These are phyloP conservation scores for Buathra laborator DNA, from an alignment of 2,888 invertebrate species.

Conservation along the genomic window DNA sequence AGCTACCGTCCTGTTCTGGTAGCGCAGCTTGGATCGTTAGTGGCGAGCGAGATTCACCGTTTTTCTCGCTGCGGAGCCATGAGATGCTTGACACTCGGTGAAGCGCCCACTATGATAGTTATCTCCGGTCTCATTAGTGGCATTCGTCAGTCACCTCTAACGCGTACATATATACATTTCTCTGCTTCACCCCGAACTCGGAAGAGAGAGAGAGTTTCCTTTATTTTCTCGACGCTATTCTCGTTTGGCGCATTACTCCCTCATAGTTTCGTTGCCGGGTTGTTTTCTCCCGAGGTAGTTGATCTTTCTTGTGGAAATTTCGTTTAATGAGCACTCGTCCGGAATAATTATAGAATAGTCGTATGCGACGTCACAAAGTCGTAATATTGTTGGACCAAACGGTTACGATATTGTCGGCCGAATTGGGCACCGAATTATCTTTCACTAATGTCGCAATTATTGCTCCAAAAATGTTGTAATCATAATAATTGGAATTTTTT, in stretches of 20 bases:
- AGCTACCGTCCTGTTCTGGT: slow-evolving; percentile 23
- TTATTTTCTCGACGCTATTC: slow-evolving; percentile 78
- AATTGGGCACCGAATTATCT: too few relatives aligned
- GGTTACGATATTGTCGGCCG: too few relatives aligned
- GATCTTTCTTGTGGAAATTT: slow-evolving; percentile 35
- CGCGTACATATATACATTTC: slow-evolving; percentile 50
- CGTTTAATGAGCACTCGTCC: slow-evolving; percentile 42
- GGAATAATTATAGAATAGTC: slow-evolving; percentile 40
- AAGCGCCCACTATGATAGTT: slow-evolving; percentile 59
- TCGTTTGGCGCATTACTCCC: slow-evolving; percentile 68
- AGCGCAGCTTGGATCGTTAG: slow-evolving; percentile 67
- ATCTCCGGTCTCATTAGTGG: slow-evolving; percentile 77
- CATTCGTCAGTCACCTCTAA: slow-evolving; percentile 79
- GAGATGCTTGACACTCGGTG: slow-evolving; percentile 47
- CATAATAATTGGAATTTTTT: too few relatives aligned
- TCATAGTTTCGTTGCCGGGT: slow-evolving; percentile 17
- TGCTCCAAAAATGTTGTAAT: too few relatives aligned
- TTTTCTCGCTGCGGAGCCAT: slow-evolving; percentile 38
- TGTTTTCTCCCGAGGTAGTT: slow-evolving; percentile 16
- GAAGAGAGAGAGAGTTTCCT: slow-evolving; percentile 67
- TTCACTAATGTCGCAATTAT: too few relatives aligned
- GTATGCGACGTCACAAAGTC: background rate
- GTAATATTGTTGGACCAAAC: background rate
- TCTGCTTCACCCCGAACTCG: slow-evolving; percentile 37
- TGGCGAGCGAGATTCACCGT: slow-evolving; percentile 55